Evolutionary conservation across 2,888 invertebrate genomes (phyloP), one percentile per base, ranked within the genome.

Genomic region (Rhagium mordax): DNA sequence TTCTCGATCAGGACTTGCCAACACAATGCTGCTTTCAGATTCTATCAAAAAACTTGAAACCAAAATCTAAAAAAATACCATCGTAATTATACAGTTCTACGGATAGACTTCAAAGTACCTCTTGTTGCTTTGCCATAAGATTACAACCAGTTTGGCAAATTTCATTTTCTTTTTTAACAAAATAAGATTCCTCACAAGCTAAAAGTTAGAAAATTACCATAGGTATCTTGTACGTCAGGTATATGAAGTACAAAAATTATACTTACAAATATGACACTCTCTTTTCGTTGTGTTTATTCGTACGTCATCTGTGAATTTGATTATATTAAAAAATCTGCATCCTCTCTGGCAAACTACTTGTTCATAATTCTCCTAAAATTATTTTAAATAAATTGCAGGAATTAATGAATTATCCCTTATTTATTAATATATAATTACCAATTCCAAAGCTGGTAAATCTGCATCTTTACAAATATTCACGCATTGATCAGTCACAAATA

Each of bases 201-300:
- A 71, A 61, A 83, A 41, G n/a, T n/a, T n/a, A 15, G 13, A 41
- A 41, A 2, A 41, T 2, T 41, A n/a, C n/a, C n/a, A n/a, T n/a
- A n/a, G n/a, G n/a, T n/a, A n/a, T n/a, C 1, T 41, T 2, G 13
- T 41, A n/a, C 1, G n/a, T 0, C 13, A 41, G n/a, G 1, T 41
- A 29, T 15, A n/a, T 15, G 18, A 16, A 59, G 29, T 16, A 24
- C n/a, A 8, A 24, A 55, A 24, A 55, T 10, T 13, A n/a, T 76
- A 83, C 84, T 81, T 83, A 86, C 86, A 84, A 48, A 81, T 76
- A 71, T 84, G 77, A 70, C 86, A 86, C 71, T 85, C 84, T 70
- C 81, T 81, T 70, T 79, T 81, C 27, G 84, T 84, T 48, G 78
- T 78, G 66, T 84, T 85, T 7, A 84, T 69, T 76, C 81, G 81